These are phyloP conservation scores for Drosophila acutilabella DNA, from an alignment of 2,888 invertebrate species.

Conservation along the genomic window DNA sequence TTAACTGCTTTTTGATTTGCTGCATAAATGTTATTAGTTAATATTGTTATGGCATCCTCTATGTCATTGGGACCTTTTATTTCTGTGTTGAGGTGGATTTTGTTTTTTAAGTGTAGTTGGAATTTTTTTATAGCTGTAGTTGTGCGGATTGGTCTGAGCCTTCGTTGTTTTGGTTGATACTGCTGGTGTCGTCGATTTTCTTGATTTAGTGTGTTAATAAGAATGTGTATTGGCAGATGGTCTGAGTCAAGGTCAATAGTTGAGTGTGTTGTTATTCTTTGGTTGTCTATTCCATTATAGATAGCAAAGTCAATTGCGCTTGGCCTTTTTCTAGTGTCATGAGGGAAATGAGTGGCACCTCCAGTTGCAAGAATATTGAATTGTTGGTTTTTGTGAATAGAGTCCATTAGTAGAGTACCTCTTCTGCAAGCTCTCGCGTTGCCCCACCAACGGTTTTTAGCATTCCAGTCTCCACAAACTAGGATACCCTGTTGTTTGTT, in stretches of 20 bases:
- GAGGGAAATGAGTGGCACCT: constrained; percentile 3
- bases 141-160: no score
- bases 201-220: not conserved
- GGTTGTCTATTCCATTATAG: not conserved
- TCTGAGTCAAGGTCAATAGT: constrained; percentile 5
- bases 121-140: no score
- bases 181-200: not conserved
- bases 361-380: constrained; percentile 1
- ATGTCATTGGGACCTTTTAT: no score
- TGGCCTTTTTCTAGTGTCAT: not conserved
- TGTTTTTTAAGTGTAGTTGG: no score
- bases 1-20: no score
- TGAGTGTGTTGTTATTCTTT: not conserved
- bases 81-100: no score
- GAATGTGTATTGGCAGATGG: constrained; percentile 2
- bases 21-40: no score
- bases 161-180: not conserved
- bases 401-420: not conserved
- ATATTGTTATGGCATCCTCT: no score
- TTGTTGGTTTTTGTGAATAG: not conserved
- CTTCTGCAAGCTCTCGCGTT: not conserved
- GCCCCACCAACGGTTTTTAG: constrained; percentile 4
- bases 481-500: not conserved
- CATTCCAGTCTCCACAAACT: constrained; percentile 4
- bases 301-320: constrained; percentile 17